These are phyloP conservation scores for Ictidomys tridecemlineatus DNA, from an alignment of 2,113 vertebrate genomes.

Conservation along the genomic window DNA sequence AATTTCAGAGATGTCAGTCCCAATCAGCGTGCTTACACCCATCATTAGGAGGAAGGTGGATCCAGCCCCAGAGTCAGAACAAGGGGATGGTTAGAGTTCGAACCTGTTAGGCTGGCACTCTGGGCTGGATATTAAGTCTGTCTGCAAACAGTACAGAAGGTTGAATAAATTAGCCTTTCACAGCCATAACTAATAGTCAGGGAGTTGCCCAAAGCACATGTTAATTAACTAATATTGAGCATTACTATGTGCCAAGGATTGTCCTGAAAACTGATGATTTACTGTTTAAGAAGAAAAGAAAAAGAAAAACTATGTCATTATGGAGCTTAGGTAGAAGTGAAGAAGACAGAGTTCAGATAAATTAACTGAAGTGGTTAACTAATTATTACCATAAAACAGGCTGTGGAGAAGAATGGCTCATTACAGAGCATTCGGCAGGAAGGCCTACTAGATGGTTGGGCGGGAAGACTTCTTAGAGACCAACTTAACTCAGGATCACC, in stretches of 20 bases:
- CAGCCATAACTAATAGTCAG: background rate
- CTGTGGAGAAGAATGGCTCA: background rate
- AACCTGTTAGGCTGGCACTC: background rate
- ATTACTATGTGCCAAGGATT: background rate
- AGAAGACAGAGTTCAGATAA: background rate
- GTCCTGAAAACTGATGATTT: background rate
- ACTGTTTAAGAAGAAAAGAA: background rate
- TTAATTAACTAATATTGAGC: background rate
- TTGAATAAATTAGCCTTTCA: background rate
- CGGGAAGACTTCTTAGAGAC: background rate
- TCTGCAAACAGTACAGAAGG: background rate
- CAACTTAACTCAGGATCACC: background rate
- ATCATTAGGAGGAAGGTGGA: background rate
- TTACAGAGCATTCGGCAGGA: background rate
- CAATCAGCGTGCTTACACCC: background rate
- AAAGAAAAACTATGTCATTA: background rate
- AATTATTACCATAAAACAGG: background rate
- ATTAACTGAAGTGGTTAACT: background rate
- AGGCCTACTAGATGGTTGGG: background rate
- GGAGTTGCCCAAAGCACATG: background rate
- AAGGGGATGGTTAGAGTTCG: background rate
- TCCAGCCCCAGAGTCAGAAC: background rate
- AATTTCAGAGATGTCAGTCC: background rate
- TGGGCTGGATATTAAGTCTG: background rate
- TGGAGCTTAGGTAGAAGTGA: background rate